phyloP scores from a whole-genome alignment of 2,888 invertebrate genomes.

The Steinernema scapterisci region DNA sequence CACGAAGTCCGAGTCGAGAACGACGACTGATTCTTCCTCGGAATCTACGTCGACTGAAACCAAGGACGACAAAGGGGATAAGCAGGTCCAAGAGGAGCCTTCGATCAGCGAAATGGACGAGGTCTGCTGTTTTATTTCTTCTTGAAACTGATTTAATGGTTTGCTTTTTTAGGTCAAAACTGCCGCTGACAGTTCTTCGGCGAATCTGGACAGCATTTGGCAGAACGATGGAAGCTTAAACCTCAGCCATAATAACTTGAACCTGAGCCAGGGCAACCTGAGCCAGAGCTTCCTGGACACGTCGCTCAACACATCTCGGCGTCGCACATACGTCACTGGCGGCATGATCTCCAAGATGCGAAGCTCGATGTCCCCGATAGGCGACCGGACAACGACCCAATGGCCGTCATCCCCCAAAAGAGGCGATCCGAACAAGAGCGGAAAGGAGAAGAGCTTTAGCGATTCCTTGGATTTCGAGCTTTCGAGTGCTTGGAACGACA shows the following conservation, averaged over 20 bases:
- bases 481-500: neutral
- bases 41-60: neutral
- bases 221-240: neutral
- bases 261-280: neutral
- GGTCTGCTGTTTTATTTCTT: neutral
- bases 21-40: too few species aligned
- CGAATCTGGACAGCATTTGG: slow-evolving; percentile 21
- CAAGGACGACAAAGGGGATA: neutral
- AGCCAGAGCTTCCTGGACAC: neutral
- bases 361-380: slow-evolving; percentile 1
- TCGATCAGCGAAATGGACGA: slow-evolving; percentile 20
- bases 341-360: neutral
- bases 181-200: neutral
- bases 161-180: neutral
- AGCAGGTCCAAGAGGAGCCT: neutral
- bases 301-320: slow-evolving; percentile 2
- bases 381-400: neutral
- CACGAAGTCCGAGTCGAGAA: neutral
- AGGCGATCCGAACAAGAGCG: neutral
- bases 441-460: neutral
- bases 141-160: neutral
- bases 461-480: neutral
- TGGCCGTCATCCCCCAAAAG: neutral
- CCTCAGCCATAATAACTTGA: neutral
- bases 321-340: neutral